Conservation (phyloP, 2,113 vertebrate genomes). For the Shinisaurus crocodilurus region DNA sequence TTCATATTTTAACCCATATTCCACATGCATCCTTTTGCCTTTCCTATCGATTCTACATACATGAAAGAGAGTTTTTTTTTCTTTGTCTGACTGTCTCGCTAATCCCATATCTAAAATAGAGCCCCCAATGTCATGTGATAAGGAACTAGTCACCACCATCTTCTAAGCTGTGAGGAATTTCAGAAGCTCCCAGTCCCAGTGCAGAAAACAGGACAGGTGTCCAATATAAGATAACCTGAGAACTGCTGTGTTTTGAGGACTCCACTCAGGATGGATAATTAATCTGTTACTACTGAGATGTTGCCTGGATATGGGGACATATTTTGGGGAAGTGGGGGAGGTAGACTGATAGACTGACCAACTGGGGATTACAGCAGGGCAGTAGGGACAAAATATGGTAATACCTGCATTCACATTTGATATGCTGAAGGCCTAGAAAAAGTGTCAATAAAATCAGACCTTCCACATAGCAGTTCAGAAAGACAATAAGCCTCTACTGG, state of each 20-base stretch:
- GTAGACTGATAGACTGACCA: too few relatives aligned
- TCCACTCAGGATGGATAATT: too few relatives aligned
- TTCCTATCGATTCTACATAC: neutral
- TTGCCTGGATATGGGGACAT: too few relatives aligned
- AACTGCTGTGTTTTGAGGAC: too few relatives aligned
- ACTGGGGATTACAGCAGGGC: too few relatives aligned
- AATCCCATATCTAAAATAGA: neutral
- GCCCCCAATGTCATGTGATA: neutral
- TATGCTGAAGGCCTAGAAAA: neutral
- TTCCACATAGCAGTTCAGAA: too few relatives aligned
- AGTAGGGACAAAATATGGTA: too few relatives aligned
- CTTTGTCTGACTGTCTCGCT: neutral
- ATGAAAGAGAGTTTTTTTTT: neutral
- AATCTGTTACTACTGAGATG: too few relatives aligned
- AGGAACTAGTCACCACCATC: neutral
- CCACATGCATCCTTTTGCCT: neutral
- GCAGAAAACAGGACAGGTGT: neutral
- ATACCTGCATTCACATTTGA: neutral
- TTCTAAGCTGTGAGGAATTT: neutral
- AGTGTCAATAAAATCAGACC: neutral
- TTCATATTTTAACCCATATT: neutral
- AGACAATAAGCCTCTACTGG: too few relatives aligned
- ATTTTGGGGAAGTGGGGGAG: too few relatives aligned
- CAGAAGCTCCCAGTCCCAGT: neutral
- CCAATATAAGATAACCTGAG: too few relatives aligned